Evolutionary conservation across 2,113 vertebrate genomes (phyloP).

Genomic region (Smithornis capensis): DNA sequence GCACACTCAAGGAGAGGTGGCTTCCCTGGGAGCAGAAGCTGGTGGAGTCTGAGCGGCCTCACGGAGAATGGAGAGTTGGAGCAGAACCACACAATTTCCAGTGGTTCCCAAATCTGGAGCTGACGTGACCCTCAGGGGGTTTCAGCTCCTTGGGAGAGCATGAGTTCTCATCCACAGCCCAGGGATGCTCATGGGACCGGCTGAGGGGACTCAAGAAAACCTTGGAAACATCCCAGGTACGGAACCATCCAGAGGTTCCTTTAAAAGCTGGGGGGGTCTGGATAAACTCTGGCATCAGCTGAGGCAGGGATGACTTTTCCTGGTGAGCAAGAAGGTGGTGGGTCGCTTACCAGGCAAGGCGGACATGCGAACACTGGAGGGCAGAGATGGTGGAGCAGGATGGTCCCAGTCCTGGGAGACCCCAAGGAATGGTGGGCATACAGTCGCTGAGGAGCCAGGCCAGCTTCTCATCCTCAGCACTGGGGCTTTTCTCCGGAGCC

Average conservation of each 20-base stretch:
- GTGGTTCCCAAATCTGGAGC: not conserved
- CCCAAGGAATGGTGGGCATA: not conserved
- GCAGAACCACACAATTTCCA: not conserved
- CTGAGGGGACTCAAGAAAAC: not conserved
- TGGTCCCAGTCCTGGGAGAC: not conserved
- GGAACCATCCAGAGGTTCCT: not conserved
- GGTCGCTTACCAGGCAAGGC: not conserved
- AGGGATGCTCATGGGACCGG: not conserved
- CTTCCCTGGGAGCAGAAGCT: not conserved
- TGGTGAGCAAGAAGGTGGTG: not conserved
- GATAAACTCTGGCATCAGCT: fast-evolving
- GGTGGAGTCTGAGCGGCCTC: not conserved
- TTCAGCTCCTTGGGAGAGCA: not conserved
- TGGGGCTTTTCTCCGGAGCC: not conserved
- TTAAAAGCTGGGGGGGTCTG: no score
- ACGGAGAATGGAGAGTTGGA: not conserved
- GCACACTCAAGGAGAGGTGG: not conserved
- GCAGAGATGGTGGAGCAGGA: fast-evolving
- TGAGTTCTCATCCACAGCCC: not conserved
- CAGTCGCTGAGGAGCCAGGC: not conserved
- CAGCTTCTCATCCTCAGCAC: not conserved
- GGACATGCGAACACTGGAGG: fast-evolving
- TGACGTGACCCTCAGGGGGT: not conserved
- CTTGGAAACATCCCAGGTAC: not conserved
- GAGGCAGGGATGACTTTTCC: not conserved